Evolutionary conservation across 1,140 invertebrate species (phyloP).

Genomic region (Drosophila nannoptera): DNA sequence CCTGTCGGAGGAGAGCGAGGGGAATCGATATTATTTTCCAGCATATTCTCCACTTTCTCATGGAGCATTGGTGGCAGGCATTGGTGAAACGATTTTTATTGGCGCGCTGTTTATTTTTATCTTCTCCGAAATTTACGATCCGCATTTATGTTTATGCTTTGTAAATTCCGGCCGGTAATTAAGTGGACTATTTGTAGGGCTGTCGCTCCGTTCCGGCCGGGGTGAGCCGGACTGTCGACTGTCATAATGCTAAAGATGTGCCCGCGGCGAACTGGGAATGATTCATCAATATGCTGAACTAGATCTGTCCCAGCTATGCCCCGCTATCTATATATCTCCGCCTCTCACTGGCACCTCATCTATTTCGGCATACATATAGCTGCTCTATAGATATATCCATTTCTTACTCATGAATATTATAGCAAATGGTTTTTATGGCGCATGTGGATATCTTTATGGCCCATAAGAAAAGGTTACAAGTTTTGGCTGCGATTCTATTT

Average conservation of each 20-base stretch:
- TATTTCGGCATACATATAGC: neutral
- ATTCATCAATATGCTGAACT: slow-evolving; percentile 35
- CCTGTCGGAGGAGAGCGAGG: slow-evolving; percentile 1
- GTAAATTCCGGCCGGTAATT: slow-evolving; percentile 68
- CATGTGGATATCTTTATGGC: slow-evolving; percentile 34
- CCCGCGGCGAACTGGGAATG: slow-evolving; percentile 27
- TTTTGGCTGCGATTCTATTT: neutral
- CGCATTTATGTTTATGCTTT: slow-evolving; percentile 48
- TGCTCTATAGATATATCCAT: neutral
- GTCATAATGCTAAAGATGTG: slow-evolving; percentile 25
- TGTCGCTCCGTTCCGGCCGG: too few relatives aligned
- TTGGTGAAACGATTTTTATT: slow-evolving; percentile 57
- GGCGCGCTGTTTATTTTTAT: slow-evolving; percentile 48
- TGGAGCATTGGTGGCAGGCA: slow-evolving; percentile 10
- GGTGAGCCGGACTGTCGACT: slow-evolving; percentile 7
- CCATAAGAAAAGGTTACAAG: slow-evolving; percentile 21
- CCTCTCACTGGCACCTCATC: too few relatives aligned
- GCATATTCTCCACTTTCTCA: too few relatives aligned
- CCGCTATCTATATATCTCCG: slow-evolving; percentile 22
- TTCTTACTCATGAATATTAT: slow-evolving; percentile 35
- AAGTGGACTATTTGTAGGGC: slow-evolving; percentile 50
- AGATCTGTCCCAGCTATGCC: neutral
- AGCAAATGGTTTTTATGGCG: slow-evolving; percentile 46
- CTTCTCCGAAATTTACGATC: slow-evolving; percentile 54
- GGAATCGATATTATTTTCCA: too few relatives aligned